Conservation (phyloP, 1,140 invertebrate genomes). For the Drosophila subpulchrella region DNA sequence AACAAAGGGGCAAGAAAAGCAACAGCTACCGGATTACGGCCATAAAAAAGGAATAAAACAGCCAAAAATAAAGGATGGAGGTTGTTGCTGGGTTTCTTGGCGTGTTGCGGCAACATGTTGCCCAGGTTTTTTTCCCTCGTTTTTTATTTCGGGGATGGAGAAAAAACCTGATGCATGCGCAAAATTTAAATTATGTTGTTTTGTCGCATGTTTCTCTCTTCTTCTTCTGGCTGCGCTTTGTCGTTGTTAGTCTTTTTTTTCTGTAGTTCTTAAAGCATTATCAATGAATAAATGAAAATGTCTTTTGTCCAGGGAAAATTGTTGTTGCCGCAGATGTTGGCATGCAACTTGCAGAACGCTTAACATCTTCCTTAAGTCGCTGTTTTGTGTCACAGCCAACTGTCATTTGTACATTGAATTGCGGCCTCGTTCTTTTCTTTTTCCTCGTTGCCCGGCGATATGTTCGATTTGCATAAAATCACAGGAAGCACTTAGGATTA, state of each 20-base stretch:
- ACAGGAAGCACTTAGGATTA: conserved; percentile 83
- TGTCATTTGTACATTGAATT: conserved; percentile 81
- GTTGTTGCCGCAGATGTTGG: conserved; percentile 40
- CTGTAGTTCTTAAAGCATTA: conserved; percentile 62
- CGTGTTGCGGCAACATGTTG: conserved; percentile 81
- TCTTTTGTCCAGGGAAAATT: conserved; percentile 67
- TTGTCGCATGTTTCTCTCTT: conserved; percentile 81
- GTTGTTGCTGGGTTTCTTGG: conserved; percentile 48
- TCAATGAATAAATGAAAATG: conserved; percentile 83
- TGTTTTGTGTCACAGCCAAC: conserved; percentile 81
- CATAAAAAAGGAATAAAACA: conserved; percentile 15
- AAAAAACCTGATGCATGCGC: conserved; percentile 66
- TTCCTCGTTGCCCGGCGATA: conserved; percentile 34
- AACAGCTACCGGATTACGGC: conserved; percentile 68
- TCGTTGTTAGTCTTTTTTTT: conserved; percentile 41
- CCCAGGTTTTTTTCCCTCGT: conserved; percentile 17
- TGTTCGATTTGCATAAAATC: conserved; percentile 80
- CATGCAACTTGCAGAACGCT: conserved; percentile 62
- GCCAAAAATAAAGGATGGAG: background rate
- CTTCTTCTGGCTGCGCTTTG: conserved; percentile 54
- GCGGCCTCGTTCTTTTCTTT: conserved; percentile 12
- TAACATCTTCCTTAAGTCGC: conserved; percentile 75
- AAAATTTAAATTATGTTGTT: conserved; percentile 84
- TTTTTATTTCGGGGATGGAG: conserved; percentile 8
- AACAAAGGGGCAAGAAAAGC: conserved; percentile 21